phyloP scores from a whole-genome alignment of 2,113 vertebrate genomes.

The Camelus dromedarius region DNA sequence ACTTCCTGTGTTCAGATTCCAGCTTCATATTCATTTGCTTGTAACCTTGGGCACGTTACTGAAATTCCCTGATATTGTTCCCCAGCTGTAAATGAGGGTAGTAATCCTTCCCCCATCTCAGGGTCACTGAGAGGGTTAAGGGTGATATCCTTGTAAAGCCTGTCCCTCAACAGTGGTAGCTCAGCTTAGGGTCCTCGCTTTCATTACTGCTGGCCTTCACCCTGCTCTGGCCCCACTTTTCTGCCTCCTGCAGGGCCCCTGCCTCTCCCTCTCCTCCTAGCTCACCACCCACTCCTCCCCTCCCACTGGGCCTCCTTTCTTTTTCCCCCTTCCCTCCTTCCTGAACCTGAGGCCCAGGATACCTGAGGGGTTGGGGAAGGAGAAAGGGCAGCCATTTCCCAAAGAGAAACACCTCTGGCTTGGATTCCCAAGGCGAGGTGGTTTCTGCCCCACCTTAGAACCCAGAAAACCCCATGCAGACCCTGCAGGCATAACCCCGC shows the following conservation, averaged over 20 bases:
- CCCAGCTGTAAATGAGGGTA: not conserved
- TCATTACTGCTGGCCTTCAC: not conserved
- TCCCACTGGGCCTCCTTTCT: not conserved
- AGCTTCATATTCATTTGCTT: not conserved
- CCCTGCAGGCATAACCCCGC: not conserved
- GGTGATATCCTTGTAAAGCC: accelerated
- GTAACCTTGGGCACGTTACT: not conserved
- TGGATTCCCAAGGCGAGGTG: accelerated
- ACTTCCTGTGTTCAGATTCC: not conserved
- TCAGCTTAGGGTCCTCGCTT: not conserved
- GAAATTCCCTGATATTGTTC: not conserved
- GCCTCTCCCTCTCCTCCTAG: not conserved
- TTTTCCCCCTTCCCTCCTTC: not conserved
- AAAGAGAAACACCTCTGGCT: not conserved
- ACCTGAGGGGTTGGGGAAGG: not conserved
- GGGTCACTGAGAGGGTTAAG: not conserved
- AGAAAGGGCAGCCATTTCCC: not conserved
- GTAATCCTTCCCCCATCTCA: not conserved
- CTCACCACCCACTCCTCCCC: too few species aligned
- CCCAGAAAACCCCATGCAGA: accelerated
- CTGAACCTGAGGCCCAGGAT: not conserved
- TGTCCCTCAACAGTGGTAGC: not conserved
- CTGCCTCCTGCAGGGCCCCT: not conserved
- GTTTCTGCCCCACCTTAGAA: not conserved
- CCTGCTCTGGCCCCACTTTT: not conserved